phyloP scores from a whole-genome alignment of 2,888 invertebrate species.

The Aphodius granarius region DNA sequence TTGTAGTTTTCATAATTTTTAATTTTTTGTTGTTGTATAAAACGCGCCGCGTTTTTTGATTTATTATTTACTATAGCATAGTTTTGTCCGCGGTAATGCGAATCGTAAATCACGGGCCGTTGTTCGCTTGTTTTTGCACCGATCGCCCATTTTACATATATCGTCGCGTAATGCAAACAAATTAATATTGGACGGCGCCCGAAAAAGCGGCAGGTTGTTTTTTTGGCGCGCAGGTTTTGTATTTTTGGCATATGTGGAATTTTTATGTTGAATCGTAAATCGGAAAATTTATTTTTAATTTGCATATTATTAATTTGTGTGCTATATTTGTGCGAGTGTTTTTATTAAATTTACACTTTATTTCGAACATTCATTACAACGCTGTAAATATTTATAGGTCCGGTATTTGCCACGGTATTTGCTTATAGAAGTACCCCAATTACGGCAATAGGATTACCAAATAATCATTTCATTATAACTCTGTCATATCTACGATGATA shows the following conservation, averaged over 20 bases:
- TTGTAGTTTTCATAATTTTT: slow-evolving; percentile 30
- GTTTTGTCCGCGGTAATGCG: slow-evolving; percentile 17
- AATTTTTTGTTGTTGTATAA: slow-evolving; percentile 16
- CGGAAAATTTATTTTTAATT: not conserved
- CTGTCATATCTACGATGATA: too few relatives aligned
- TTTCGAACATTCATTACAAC: not conserved
- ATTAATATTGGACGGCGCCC: slow-evolving; percentile 11
- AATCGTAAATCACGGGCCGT: slow-evolving; percentile 8
- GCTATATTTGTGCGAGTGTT: not conserved
- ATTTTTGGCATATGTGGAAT: not conserved
- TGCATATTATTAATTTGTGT: not conserved
- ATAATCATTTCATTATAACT: too few relatives aligned
- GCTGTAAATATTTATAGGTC: not conserved
- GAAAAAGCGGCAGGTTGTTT: not conserved
- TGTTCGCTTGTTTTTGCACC: slow-evolving; percentile 1
- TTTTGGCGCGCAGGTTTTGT: not conserved
- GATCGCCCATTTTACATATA: slow-evolving; percentile 13
- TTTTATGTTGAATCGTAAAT: not conserved
- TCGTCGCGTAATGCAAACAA: slow-evolving; percentile 11
- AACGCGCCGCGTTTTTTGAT: slow-evolving; percentile 19
- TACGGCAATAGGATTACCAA: too few relatives aligned
- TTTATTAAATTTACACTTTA: not conserved
- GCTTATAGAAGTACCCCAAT: too few relatives aligned
- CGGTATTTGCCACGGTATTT: too few relatives aligned
- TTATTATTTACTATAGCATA: slow-evolving; percentile 28